Conservation (phyloP, 2,113 vertebrate genomes). For the Oryzias javanicus region DNA sequence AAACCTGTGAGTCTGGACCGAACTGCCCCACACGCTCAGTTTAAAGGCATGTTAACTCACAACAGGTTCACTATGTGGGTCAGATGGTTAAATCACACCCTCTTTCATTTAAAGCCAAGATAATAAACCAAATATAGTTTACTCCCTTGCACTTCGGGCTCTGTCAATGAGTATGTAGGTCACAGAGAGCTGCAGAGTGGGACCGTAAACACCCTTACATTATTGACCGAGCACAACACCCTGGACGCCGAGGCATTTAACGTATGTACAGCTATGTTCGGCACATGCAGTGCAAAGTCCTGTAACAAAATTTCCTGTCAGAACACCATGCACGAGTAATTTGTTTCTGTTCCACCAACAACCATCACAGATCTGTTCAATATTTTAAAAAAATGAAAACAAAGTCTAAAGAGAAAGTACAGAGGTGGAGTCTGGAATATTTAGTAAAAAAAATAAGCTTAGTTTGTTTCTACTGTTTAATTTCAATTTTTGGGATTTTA, state of each 20-base stretch:
- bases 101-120: slow-evolving; percentile 26
- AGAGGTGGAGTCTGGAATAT: too few relatives aligned
- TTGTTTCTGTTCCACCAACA: not conserved
- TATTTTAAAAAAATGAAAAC: too few relatives aligned
- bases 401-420: too few relatives aligned
- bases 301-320: not conserved
- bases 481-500: too few relatives aligned
- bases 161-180: too few relatives aligned
- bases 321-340: not conserved
- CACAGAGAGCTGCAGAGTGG: not conserved
- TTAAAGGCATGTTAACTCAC: slow-evolving; percentile 11
- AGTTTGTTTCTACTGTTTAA: too few relatives aligned
- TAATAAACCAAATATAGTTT: slow-evolving; percentile 57
- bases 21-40: not conserved
- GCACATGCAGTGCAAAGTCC: slow-evolving; percentile 27
- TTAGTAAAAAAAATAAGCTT: too few relatives aligned
- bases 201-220: slow-evolving; percentile 42
- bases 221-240: slow-evolving; percentile 41
- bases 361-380: too few relatives aligned
- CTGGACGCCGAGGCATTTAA: slow-evolving; percentile 20
- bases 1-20: not conserved
- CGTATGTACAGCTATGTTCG: slow-evolving; percentile 28
- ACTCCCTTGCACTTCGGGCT: slow-evolving; percentile 10
- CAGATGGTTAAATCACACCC: slow-evolving; percentile 38
- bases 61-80: slow-evolving; percentile 13